phyloP scores from a whole-genome alignment of 2,888 invertebrate species.

The Thalpophila matura region DNA sequence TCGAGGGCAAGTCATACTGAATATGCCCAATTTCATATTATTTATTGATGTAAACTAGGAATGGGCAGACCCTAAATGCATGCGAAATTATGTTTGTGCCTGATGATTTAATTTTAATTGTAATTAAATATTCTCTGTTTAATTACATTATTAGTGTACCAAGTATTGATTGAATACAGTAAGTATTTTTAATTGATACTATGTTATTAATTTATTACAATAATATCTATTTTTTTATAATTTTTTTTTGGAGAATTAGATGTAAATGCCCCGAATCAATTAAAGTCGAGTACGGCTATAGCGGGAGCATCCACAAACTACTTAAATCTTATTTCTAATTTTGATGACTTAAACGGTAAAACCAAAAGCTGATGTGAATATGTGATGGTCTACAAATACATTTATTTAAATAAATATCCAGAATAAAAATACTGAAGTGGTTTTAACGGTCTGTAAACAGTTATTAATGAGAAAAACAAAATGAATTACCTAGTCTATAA shows the following conservation, averaged over 20 bases:
- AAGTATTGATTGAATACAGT: no score
- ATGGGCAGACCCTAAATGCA: conserved; percentile 27
- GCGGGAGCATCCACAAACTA: conserved; percentile 35
- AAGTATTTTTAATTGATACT: no score
- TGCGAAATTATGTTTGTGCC: conserved; percentile 26
- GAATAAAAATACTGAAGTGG: no score
- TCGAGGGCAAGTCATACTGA: conserved; percentile 90
- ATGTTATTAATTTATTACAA: no score
- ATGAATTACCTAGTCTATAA: no score
- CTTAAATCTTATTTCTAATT: background rate
- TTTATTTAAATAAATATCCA: no score
- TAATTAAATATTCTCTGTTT: no score
- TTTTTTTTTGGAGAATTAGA: background rate
- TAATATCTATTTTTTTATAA: no score
- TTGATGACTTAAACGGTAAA: no score
- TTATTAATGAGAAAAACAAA: no score
- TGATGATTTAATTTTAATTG: no score
- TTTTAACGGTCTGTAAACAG: background rate
- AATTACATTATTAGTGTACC: no score
- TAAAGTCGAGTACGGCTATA: background rate
- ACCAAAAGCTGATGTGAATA: conserved; percentile 10
- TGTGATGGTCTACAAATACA: conserved; percentile 10
- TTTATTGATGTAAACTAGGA: conserved; percentile 38
- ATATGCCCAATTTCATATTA: conserved; percentile 80
- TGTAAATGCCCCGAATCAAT: background rate